A percentile compares a stretch with the other conserved stretches of the same genome.
phyloP scores from a whole-genome alignment of 2,888 invertebrate genomes.

The Selenia dentaria region DNA sequence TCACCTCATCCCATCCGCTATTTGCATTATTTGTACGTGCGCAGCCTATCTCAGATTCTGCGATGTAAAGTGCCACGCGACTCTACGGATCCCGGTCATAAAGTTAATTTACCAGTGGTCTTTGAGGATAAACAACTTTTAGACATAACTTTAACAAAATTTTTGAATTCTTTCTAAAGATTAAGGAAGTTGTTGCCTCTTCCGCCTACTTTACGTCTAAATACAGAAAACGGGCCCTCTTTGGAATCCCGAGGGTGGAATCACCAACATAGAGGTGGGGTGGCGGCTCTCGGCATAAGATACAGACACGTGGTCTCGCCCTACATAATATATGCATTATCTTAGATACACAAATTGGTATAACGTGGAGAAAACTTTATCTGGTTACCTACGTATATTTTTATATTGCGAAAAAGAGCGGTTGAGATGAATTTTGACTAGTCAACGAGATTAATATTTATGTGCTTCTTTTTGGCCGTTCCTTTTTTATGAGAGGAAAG shows the following conservation, averaged over 20 bases:
- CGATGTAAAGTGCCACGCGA: too few relatives aligned
- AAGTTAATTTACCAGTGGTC: conserved; percentile 2
- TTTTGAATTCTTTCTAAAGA: conserved; percentile 6
- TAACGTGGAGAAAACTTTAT: conserved; percentile 48
- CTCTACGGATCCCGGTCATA: background rate
- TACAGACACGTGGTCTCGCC: conserved; percentile 47
- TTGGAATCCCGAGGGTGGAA: conserved; percentile 54
- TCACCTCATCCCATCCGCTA: too few relatives aligned
- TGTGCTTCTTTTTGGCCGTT: conserved; percentile 8
- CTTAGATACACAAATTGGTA: conserved; percentile 48
- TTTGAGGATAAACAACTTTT: conserved; percentile 8
- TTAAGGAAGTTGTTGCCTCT: conserved; percentile 27
- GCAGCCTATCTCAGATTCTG: too few relatives aligned
- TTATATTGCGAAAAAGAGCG: conserved; percentile 24
- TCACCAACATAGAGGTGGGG: conserved; percentile 58
- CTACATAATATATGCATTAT: conserved; percentile 59
- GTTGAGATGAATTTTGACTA: conserved; percentile 22
- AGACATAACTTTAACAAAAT: background rate
- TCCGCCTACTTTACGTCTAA: conserved; percentile 41
- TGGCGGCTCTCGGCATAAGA: conserved; percentile 46
- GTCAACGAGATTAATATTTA: conserved; percentile 19
- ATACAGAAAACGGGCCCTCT: conserved; percentile 16
- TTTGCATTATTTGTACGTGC: too few relatives aligned
- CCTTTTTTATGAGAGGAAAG: too few relatives aligned
- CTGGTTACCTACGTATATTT: conserved; percentile 34